phyloP scores from a whole-genome alignment of 2,888 invertebrate genomes.

The Papilio elwesi region DNA sequence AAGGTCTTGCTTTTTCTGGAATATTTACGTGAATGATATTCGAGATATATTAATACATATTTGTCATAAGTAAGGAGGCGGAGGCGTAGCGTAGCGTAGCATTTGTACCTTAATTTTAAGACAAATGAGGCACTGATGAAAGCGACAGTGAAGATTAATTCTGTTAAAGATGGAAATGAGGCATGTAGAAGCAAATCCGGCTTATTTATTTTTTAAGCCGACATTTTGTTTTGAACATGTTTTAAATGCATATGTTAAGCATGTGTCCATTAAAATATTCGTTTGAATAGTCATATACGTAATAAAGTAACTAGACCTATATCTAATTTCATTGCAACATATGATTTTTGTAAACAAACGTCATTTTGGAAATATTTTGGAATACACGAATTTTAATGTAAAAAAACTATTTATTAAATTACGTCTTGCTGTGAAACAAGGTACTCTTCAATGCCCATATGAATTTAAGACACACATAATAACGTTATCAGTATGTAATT shows the following conservation, averaged over 20 bases:
- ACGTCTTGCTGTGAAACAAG: no score
- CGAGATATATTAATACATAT: constrained; percentile 15
- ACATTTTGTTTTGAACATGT: no score
- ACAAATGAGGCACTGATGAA: neutral
- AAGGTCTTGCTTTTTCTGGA: constrained; percentile 20
- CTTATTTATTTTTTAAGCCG: neutral
- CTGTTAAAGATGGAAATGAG: neutral
- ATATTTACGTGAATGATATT: constrained; percentile 15
- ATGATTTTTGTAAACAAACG: no score
- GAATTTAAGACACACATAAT: neutral
- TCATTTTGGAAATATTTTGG: no score
- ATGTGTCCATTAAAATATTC: no score
- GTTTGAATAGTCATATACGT: no score
- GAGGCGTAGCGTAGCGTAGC: no score
- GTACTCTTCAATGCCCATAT: neutral
- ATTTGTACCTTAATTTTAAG: neutral
- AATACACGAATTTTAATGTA: no score
- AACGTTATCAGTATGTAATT: neutral
- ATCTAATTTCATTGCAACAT: no score
- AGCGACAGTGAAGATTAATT: neutral
- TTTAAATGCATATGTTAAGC: neutral
- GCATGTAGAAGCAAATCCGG: neutral
- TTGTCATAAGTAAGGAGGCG: neutral
- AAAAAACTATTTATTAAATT: no score
- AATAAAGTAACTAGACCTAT: no score